Conservation (phyloP, 2,113 vertebrate genomes). For the Dipodomys stephensi region DNA sequence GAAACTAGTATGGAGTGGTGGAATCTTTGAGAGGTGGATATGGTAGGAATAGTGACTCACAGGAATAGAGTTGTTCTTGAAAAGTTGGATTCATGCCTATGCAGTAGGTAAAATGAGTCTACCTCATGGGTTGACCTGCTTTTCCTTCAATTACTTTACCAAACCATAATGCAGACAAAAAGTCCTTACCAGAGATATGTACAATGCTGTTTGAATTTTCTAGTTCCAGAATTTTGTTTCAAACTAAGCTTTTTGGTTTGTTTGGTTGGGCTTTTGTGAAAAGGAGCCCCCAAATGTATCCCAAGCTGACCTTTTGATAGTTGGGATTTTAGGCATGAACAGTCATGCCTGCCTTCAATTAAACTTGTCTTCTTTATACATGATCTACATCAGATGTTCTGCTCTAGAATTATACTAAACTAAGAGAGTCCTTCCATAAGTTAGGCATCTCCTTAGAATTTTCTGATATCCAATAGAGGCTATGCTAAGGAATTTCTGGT, state of each 20-base stretch:
- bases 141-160: neutral
- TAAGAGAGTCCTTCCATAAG: neutral
- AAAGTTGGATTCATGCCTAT: neutral
- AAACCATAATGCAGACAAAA: neutral
- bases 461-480: neutral
- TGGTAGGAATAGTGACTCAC: neutral
- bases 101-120: neutral
- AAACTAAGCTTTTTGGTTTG: neutral
- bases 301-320: too few relatives aligned
- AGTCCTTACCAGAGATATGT: neutral
- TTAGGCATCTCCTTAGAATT: neutral
- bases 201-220: neutral
- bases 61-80: neutral
- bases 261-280: too few relatives aligned
- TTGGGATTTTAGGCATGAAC: too few relatives aligned
- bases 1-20: neutral
- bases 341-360: too few relatives aligned
- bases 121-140: fast-evolving
- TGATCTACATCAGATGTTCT: neutral
- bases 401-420: too few relatives aligned
- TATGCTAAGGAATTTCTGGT: neutral
- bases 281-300: too few relatives aligned
- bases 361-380: neutral
- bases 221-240: neutral
- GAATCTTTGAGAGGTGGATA: neutral